Base-by-base conservation (phyloP, 1,140 invertebrate species). In the Zaprionus capensis region DNA sequence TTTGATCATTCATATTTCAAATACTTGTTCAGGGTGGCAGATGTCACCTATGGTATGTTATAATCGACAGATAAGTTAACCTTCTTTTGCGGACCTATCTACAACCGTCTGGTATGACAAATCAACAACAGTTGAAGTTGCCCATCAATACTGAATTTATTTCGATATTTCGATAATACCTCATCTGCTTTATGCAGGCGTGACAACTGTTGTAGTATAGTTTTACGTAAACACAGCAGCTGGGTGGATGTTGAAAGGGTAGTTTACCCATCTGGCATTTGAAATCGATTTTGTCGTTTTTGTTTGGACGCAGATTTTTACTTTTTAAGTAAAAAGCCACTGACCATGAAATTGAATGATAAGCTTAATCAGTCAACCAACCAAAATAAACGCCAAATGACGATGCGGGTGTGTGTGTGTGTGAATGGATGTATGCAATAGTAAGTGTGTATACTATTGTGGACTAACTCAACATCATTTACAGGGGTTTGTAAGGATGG, bases 341-440 rank as follows among this genome's bases (percentile, higher is more conserved):
- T 90, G 85, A 85, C 85, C 85, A 84, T 88, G 85, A 88, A 88
- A 88, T 88, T 85, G 85, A 88, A 88, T 85, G 85, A 88, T 82
- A 88, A 85, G 85, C 79, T 70, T 79, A 85, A 85, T 90, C 85
- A 88, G 76, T 88, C 85, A 88, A 88, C 72, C 85, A 90, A 90
- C 85, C 71, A 81, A 84, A 90, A 76, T 74, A 90, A 84, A 84
- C 66, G 75, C 66, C 84, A 81, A 76, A 36, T 55, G 65, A 20
- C n/a, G 20, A 36, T 22, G 51, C 28, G 67, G 22, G 20, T 53
- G 26, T 61, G 38, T n/a, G 11, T 67, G 31, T 51, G n/a, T 28
- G 28, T 34, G 22, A 22, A 22, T 22, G 71, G 59, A 65, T 85
- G 63, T 62, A 22, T 65, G 41, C 61, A 4, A 31, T 41, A 41